phyloP scores from a whole-genome alignment of 2,888 invertebrate genomes.

The Panzeria rudis region DNA sequence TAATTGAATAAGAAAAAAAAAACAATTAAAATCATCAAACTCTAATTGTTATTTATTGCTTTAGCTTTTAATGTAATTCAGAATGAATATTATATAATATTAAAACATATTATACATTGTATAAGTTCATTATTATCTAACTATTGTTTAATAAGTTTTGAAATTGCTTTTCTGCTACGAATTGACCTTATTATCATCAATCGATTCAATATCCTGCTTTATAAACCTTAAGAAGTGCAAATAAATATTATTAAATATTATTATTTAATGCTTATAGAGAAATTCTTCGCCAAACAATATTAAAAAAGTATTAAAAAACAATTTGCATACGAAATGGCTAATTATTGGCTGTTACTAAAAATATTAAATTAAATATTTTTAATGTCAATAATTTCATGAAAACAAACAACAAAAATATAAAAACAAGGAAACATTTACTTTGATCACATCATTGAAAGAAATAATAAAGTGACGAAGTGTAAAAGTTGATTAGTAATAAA shows the following conservation, averaged over 20 bases:
- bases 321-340: conserved; percentile 63
- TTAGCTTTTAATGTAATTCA: conserved; percentile 11
- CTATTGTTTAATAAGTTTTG: background rate
- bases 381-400: conserved; percentile 5
- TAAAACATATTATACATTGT: conserved; percentile 6
- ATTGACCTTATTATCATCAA: conserved; percentile 25
- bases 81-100: conserved; percentile 27
- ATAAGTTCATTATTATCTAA: background rate
- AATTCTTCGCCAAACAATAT: background rate
- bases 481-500: conserved; percentile 14
- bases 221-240: background rate
- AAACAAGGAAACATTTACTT: conserved; percentile 45
- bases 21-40: conserved; percentile 16
- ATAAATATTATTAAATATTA: background rate
- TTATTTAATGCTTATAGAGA: background rate
- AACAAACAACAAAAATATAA: conserved; percentile 4
- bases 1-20: conserved; percentile 28
- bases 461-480: conserved; percentile 1
- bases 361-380: conserved; percentile 38
- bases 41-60: conserved; percentile 24
- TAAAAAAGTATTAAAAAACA: conserved; percentile 39
- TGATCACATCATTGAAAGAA: conserved; percentile 1
- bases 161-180: background rate
- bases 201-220: conserved; percentile 44
- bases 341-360: conserved; percentile 51